Conservation (phyloP, 2,113 vertebrate genomes). For the Elachura formosa region DNA sequence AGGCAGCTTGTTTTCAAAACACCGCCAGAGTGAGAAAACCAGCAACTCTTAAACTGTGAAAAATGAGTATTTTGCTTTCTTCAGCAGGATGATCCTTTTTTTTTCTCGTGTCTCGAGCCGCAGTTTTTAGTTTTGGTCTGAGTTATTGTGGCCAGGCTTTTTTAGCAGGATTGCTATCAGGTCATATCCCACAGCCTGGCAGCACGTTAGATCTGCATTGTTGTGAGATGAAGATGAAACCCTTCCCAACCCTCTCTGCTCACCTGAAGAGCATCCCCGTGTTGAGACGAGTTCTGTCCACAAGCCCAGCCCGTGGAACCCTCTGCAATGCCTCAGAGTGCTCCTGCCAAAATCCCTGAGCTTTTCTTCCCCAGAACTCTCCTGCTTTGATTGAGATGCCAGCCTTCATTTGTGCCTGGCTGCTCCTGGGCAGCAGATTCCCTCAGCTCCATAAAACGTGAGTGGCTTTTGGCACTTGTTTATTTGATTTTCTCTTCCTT, state of each 20-base stretch:
- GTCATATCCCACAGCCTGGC: not conserved
- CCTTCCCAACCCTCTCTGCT: not conserved
- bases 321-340: not conserved
- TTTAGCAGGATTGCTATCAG: not conserved
- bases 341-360: not conserved
- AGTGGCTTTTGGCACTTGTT: conserved; percentile 3
- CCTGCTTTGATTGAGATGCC: conserved; percentile 64
- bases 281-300: not conserved
- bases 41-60: not conserved
- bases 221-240: not conserved
- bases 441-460: conserved; percentile 75
- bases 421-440: conserved; percentile 74
- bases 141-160: not conserved
- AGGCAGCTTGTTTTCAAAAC: conserved; percentile 38
- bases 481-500: not conserved
- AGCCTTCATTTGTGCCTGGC: conserved; percentile 71
- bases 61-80: conserved; percentile 1
- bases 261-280: not conserved
- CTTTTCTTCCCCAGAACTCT: conserved; percentile 41
- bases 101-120: not conserved
- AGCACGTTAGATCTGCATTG: not conserved
- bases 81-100: not conserved
- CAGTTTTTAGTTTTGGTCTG: not conserved
- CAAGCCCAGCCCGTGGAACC: not conserved
- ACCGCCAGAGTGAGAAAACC: not conserved